phyloP scores from a whole-genome alignment of 1,140 invertebrate genomes.

The Amyelois transitella region DNA sequence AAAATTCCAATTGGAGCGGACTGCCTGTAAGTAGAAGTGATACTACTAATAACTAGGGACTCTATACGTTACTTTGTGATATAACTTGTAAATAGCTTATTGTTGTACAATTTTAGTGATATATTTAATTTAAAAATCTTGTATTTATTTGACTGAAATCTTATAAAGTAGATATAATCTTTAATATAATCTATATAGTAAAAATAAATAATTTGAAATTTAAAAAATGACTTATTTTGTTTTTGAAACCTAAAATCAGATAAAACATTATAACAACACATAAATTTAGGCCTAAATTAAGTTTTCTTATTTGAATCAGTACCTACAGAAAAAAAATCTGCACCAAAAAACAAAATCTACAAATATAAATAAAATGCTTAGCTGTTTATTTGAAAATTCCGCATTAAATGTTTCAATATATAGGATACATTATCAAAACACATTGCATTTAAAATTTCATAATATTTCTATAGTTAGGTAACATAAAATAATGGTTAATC shows the following conservation, averaged over 20 bases:
- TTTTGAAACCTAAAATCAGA: not conserved
- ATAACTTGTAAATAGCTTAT: conserved; percentile 73
- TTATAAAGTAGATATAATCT: conserved; percentile 53
- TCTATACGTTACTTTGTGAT: conserved; percentile 66
- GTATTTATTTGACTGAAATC: conserved; percentile 74
- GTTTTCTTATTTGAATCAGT: too few species aligned
- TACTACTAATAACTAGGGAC: conserved; percentile 50
- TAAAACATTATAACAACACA: too few species aligned
- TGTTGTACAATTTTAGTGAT: conserved; percentile 73
- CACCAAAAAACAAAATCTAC: too few species aligned
- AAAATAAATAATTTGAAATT: conserved; percentile 61
- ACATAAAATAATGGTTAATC: too few species aligned
- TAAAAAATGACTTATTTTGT: conserved; percentile 7
- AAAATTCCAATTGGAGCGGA: conserved; percentile 53
- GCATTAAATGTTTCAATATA: too few species aligned
- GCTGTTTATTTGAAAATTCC: too few species aligned
- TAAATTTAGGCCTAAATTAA: conserved; percentile 4
- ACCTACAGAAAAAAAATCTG: too few species aligned
- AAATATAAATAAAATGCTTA: too few species aligned
- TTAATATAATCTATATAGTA: conserved; percentile 59
- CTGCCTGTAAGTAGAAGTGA: conserved; percentile 70
- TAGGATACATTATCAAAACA: too few species aligned
- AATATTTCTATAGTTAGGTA: too few species aligned
- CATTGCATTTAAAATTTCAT: too few species aligned
- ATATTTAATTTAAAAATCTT: conserved; percentile 69